Conservation (phyloP, 2,113 vertebrate genomes). For the Mixornis gularis region DNA sequence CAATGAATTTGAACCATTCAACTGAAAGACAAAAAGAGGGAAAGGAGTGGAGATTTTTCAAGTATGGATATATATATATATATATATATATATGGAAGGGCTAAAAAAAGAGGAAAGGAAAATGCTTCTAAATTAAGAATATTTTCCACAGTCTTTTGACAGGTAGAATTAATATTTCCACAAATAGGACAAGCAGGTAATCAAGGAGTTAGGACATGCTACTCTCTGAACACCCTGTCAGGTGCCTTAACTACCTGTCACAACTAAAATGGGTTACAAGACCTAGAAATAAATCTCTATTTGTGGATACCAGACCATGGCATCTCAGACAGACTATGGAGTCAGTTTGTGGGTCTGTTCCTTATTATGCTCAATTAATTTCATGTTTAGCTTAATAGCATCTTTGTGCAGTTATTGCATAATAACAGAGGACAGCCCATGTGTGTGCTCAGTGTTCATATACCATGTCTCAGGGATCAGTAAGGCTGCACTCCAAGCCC, state of each 20-base stretch:
- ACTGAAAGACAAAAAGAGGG: not conserved
- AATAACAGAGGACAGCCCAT: not conserved
- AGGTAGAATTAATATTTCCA: not conserved
- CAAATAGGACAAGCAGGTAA: not conserved
- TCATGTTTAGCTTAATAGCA: not conserved
- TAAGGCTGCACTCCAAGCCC: not conserved
- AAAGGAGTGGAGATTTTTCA: not conserved
- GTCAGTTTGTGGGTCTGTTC: not conserved
- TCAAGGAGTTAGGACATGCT: not conserved
- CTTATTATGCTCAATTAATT: conserved; percentile 17
- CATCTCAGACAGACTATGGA: not conserved
- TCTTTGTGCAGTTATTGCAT: not conserved
- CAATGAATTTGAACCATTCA: not conserved
- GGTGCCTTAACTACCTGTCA: not conserved
- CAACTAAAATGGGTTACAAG: not conserved
- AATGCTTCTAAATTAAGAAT: not conserved
- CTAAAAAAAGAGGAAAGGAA: not conserved
- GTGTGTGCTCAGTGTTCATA: not conserved
- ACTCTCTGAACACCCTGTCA: not conserved
- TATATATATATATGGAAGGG: not conserved
- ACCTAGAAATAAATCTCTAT: not conserved
- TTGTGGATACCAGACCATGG: not conserved
- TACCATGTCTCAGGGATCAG: not conserved
- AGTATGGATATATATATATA: not conserved
- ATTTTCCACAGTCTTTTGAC: not conserved